Evolutionary conservation across 2,113 vertebrate genomes (phyloP).

Genomic region (Aplodontia rufa): DNA sequence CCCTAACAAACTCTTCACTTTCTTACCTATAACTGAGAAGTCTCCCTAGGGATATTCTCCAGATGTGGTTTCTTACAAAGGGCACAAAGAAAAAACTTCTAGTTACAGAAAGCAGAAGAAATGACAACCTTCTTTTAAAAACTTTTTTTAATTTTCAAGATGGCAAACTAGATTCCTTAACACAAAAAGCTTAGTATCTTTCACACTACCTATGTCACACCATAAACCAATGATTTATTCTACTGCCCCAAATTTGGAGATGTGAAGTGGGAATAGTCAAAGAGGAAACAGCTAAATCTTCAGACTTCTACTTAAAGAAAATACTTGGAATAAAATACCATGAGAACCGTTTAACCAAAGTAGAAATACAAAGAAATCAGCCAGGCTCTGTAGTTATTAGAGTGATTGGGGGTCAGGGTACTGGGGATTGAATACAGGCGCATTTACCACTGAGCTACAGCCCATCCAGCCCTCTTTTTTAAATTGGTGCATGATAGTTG

Average conservation of each 20-base stretch:
- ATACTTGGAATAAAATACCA: slow-evolving; percentile 31
- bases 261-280: background rate
- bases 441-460: no score
- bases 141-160: background rate
- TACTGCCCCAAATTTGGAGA: background rate
- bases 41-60: background rate
- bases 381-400: background rate
- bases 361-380: background rate
- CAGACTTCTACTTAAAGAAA: background rate
- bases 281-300: background rate
- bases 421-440: no score
- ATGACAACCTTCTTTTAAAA: background rate
- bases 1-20: background rate
- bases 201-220: background rate
- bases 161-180: background rate
- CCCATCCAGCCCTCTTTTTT: no score
- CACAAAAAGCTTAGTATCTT: background rate
- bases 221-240: background rate
- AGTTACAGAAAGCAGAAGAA: background rate
- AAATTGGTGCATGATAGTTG: no score
- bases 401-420: no score
- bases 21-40: background rate
- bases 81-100: background rate
- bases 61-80: background rate
- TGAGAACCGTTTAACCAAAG: background rate